Base-by-base conservation (phyloP, 2,888 invertebrate species). In the Lithodes maja region DNA sequence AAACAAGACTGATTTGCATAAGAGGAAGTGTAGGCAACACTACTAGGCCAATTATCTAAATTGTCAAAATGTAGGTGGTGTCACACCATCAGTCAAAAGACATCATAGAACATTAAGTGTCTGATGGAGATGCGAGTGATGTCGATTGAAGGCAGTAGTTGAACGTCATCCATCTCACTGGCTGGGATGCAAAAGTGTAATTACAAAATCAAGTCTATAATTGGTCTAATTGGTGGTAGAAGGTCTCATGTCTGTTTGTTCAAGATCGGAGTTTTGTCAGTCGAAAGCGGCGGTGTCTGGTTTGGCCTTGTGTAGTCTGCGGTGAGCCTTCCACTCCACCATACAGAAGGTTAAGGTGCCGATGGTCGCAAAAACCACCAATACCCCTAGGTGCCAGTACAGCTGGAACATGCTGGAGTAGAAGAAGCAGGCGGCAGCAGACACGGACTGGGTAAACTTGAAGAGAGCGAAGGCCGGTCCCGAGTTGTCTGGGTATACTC, bases 381-480 rank as follows among this genome's bases (percentile, higher is more conserved):
- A 94, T 74, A 98, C 96, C 0, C 94, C 95, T 86, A 98, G 94
- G 93, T 98, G 98, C 12, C 95, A 94, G 69, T 97, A 95, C 0
- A 98, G 95, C 0, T 96, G 95, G 1, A 97, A 94, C 85, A 95
- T 94, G 7, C 96, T 96, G 49, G 97, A 97, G 94, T 98, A 98
- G 94, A 96, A 96, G 95, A 98, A 98, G 92, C 97, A 96, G 1
- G 96, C 94, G 0, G 98, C 98, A 3, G 98, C 97, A 0, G 97
- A 97, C 80, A 97, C 95, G 0, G 98, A 97, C 96, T 98, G 98
- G 89, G 97, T 97, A 93, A 99, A 99, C 94, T 99, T 99, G 94
- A 99, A 99, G 1, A 99, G 95, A 1, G 99, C 99, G 94, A 99
- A 99, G 0, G 99, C 99, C 12, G 99, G 97, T 0, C 99, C 97